Evolutionary conservation across 2,888 invertebrate genomes (phyloP), one percentile per base, ranked within the genome.

Genomic region (Dascillus cervinus): DNA sequence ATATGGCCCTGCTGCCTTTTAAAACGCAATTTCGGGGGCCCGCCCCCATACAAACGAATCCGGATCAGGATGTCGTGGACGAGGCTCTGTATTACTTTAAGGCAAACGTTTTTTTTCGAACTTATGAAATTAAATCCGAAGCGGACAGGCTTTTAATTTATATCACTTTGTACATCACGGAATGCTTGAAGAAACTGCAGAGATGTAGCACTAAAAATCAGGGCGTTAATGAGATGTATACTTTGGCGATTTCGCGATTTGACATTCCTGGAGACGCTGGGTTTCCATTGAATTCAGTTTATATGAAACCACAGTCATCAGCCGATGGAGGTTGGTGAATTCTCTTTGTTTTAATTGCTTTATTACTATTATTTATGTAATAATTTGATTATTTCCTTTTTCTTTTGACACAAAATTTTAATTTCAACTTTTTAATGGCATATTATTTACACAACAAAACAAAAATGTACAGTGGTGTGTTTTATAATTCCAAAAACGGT

Each of bases 21-120:
- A 78, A 83, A 46, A 96, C 97, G 0, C 82, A 84, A 52, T 87
- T 79, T 58, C 77, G 95, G 50, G 98, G 98, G 4, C 97, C 97
- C 15, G 95, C 96, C 3, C 88, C 90, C 5, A 70, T 71, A 29
- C 67, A 67, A 21, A 70, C 67, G n/a, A 72, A 69, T 37, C 75
- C 77, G 29, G 84, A 85, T 23, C 72, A 76, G 46, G 98, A 98
- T 65, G 87, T 98, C 43, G 86, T 98, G 48, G 98, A 99, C 65
- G 98, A 98, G 72, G 90, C 96, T 29, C 72, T 99, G 17, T 87
- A 86, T 57, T 98, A 80, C 65, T 99, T 99, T 66, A 97, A 95
- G 70, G 96, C 98, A 1, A 98, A 98, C 69, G 95, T 98, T 1
- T 98, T 98, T 68, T 99, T 98, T 64, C 79, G 96, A 47, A 96